Evolutionary conservation across 1,140 invertebrate species (phyloP).

Genomic region (Zelostemma sp.): DNA sequence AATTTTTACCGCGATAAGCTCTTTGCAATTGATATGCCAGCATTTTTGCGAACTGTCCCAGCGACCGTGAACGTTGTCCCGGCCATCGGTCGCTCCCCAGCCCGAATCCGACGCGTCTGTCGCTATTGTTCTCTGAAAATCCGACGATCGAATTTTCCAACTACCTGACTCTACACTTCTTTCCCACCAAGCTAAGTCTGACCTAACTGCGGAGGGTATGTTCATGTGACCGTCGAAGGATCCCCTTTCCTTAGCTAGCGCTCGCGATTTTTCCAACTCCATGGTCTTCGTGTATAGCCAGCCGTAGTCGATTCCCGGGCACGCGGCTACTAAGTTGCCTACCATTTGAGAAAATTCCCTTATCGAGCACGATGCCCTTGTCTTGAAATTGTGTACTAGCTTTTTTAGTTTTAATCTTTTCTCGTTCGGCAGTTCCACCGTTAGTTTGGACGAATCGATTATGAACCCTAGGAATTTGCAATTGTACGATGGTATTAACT

Average conservation of each 20-base stretch:
- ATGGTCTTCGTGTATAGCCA: constrained; percentile 42
- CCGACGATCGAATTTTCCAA: too few relatives aligned
- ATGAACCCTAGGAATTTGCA: constrained; percentile 42
- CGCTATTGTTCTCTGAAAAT: constrained; percentile 9
- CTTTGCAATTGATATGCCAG: constrained; percentile 25
- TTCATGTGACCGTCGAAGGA: too few relatives aligned
- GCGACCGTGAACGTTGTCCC: constrained; percentile 12
- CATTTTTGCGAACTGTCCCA: constrained; percentile 11
- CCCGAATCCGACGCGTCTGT: constrained; percentile 28
- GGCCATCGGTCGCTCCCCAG: constrained; percentile 20
- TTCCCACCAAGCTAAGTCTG: constrained; percentile 30
- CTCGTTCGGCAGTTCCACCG: constrained; percentile 10
- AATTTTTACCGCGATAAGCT: constrained; percentile 51
- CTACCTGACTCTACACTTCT: constrained; percentile 10
- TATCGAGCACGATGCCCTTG: constrained; percentile 19
- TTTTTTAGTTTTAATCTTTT: not conserved
- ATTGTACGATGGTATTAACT: constrained; percentile 12
- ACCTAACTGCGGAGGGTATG: too few relatives aligned
- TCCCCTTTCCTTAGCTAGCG: constrained; percentile 15
- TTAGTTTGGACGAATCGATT: constrained; percentile 7
- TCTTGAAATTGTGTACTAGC: not conserved
- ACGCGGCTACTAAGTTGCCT: constrained; percentile 39
- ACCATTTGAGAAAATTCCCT: constrained; percentile 36
- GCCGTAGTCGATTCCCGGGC: constrained; percentile 35
- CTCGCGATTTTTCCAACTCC: constrained; percentile 29